Percentiles rank a stretch among this genome's conserved stretches.
Evolutionary conservation across 2,113 vertebrate genomes (phyloP).

Genomic region (Lagopus leucura): DNA sequence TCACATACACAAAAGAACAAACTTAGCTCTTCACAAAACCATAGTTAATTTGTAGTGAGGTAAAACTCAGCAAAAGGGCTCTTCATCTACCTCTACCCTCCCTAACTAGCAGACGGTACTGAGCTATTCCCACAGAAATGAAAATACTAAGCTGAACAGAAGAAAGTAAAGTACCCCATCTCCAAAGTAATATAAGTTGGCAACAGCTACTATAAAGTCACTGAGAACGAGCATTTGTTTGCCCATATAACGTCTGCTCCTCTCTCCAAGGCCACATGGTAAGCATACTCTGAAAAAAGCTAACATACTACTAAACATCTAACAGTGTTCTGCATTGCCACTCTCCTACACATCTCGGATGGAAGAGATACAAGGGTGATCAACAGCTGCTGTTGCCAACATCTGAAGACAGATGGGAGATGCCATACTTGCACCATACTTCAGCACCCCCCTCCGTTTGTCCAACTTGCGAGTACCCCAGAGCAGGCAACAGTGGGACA

Average conservation of each 20-base stretch:
- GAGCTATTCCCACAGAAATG: not conserved
- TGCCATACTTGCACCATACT: not conserved
- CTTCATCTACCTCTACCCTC: not conserved
- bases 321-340: not conserved
- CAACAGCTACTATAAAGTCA: not conserved
- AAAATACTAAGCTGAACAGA: not conserved
- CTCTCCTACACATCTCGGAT: not conserved
- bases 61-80: not conserved
- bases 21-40: not conserved
- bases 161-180: not conserved
- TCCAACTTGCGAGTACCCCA: not conserved
- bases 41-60: not conserved
- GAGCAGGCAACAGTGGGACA: rapidly evolving
- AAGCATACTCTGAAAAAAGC: not conserved
- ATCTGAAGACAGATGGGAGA: not conserved
- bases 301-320: not conserved
- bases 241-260: not conserved
- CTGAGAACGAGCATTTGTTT: not conserved
- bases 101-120: not conserved
- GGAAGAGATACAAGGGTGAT: not conserved
- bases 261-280: not conserved
- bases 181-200: not conserved
- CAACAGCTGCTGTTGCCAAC: not conserved
- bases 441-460: not conserved
- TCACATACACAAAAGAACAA: not conserved